Evolutionary conservation across 2,113 vertebrate genomes (phyloP).

Genomic region (Solenodon paradoxus): DNA sequence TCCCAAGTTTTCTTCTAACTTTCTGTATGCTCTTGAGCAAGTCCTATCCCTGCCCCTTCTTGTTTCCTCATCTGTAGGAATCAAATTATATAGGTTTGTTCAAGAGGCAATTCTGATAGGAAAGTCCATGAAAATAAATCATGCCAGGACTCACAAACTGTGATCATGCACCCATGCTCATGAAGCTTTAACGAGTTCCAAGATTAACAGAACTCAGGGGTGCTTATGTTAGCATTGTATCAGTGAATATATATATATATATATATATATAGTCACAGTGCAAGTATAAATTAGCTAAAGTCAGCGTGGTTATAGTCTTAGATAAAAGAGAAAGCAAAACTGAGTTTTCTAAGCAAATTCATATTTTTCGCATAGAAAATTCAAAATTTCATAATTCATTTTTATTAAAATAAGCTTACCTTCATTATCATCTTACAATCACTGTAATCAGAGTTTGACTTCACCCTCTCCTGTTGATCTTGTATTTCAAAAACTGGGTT

Average conservation of each 20-base stretch:
- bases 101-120: background rate
- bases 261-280: background rate
- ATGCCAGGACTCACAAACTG: background rate
- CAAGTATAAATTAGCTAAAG: background rate
- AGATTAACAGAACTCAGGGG: background rate
- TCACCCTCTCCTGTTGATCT: background rate
- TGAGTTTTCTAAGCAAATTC: background rate
- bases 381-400: background rate
- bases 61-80: background rate
- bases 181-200: background rate
- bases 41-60: background rate
- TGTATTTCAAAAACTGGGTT: constrained; percentile 30
- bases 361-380: background rate
- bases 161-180: background rate
- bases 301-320: background rate
- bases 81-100: background rate
- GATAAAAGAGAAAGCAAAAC: background rate
- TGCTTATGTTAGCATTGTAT: too few species aligned
- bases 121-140: background rate
- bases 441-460: background rate
- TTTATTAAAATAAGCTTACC: background rate
- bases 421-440: constrained; percentile 20
- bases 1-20: background rate
- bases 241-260: too few species aligned
- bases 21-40: background rate